Percentiles rank a stretch among this genome's conserved stretches.
These are phyloP conservation scores for Blennius ocellaris DNA, from an alignment of 2,113 vertebrate species.

Conservation along the genomic window DNA sequence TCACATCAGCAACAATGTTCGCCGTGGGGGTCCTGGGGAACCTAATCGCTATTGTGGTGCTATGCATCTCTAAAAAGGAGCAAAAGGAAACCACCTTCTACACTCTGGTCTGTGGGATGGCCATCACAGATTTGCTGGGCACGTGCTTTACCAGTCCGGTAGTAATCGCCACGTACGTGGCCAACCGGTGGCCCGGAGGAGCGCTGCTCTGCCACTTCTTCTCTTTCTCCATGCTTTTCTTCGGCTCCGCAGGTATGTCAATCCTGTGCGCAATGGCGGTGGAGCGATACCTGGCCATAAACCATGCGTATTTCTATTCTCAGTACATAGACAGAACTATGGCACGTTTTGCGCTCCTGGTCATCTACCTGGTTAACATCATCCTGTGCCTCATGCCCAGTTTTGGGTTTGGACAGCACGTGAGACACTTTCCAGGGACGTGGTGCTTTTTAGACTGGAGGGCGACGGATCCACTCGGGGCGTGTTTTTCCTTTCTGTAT, in stretches of 20 bases:
- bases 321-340: constrained; percentile 80
- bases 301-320: constrained; percentile 86
- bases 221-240: constrained; percentile 88
- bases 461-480: constrained; percentile 72
- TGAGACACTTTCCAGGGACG: constrained; percentile 82
- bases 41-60: constrained; percentile 84
- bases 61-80: constrained; percentile 84
- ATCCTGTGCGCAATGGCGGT: constrained; percentile 87
- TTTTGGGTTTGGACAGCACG: constrained; percentile 83
- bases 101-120: constrained; percentile 86
- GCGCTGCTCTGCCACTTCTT: constrained; percentile 84
- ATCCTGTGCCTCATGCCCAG: constrained; percentile 83
- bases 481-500: constrained; percentile 83
- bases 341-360: constrained; percentile 80
- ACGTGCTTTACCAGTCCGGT: constrained; percentile 87
- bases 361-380: constrained; percentile 78
- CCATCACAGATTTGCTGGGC: constrained; percentile 85
- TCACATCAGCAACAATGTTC: constrained; percentile 85
- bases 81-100: constrained; percentile 88
- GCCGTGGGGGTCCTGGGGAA: constrained; percentile 84
- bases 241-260: constrained; percentile 85
- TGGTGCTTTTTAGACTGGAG: constrained; percentile 87
- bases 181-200: constrained; percentile 82
- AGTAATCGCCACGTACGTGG: constrained; percentile 85
- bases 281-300: constrained; percentile 86